phyloP scores from a whole-genome alignment of 2,113 vertebrate genomes.

The Sturnus vulgaris region DNA sequence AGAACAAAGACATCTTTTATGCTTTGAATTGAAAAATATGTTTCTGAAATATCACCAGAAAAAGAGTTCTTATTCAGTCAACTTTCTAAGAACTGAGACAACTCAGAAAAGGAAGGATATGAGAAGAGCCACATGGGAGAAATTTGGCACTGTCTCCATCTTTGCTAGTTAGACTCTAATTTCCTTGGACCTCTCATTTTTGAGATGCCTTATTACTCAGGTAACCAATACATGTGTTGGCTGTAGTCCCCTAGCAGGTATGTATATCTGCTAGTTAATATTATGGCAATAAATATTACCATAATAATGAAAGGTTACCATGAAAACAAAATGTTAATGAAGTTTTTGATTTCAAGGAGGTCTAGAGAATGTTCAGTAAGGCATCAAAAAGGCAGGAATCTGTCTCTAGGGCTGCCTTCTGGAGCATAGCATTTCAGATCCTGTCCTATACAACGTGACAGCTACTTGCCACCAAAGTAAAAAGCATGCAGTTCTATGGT shows the following conservation, averaged over 20 bases:
- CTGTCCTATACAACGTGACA: background rate
- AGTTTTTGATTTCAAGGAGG: background rate
- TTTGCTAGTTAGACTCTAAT: background rate
- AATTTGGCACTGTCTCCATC: background rate
- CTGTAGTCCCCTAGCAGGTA: background rate
- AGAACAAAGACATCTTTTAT: background rate
- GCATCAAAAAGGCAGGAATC: background rate
- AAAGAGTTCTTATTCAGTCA: background rate
- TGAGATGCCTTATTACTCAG: background rate
- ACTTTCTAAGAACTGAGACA: background rate
- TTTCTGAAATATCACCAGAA: background rate
- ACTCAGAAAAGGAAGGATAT: background rate
- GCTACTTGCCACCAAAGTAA: background rate
- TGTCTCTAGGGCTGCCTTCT: background rate
- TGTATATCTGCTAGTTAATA: background rate
- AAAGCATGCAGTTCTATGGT: background rate
- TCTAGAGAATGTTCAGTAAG: background rate
- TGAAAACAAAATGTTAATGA: background rate
- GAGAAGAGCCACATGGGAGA: background rate
- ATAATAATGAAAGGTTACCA: background rate
- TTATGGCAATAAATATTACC: background rate
- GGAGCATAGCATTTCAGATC: background rate
- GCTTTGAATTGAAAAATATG: background rate
- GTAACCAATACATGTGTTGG: background rate
- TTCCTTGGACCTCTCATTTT: background rate